A percentile compares a stretch with the other conserved stretches of the same genome.
These are phyloP conservation scores for Drepanosiphum platanoidis DNA, from an alignment of 2,888 invertebrate genomes.

Conservation along the genomic window DNA sequence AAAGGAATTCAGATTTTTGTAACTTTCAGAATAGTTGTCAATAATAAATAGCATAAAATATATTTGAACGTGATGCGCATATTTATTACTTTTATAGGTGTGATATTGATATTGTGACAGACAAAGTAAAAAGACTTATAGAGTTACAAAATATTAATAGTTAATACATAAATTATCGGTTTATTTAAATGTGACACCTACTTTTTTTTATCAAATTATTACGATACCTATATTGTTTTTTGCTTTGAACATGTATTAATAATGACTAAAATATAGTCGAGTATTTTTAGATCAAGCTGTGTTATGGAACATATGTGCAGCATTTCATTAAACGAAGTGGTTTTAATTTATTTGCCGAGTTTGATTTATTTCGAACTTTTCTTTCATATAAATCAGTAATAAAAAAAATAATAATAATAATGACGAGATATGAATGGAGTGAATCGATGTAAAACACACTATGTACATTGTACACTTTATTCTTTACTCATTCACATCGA, in stretches of 20 bases:
- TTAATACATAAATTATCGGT: background rate
- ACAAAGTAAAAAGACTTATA: background rate
- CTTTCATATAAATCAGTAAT: background rate
- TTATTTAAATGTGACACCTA: background rate
- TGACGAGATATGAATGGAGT: background rate
- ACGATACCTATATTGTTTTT: no score
- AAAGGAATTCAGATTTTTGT: background rate
- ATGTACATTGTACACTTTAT: no score
- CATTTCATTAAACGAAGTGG: background rate
- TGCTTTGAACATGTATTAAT: background rate
- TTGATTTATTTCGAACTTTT: background rate
- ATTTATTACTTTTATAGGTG: background rate
- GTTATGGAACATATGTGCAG: background rate
- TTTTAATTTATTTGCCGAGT: background rate
- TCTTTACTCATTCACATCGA: background rate
- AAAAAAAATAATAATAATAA: background rate
- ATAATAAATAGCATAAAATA: background rate
- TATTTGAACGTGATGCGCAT: background rate
- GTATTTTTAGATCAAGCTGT: background rate
- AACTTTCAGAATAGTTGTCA: background rate
- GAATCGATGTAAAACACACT: background rate
- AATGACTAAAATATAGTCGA: background rate
- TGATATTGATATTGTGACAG: background rate
- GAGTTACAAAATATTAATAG: no score
- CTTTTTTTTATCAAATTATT: background rate